Evolutionary conservation across 2,797 vertebrate species (phyloP), one percentile per base, ranked within the genome.

Genomic region (Sus cebifrons): DNA sequence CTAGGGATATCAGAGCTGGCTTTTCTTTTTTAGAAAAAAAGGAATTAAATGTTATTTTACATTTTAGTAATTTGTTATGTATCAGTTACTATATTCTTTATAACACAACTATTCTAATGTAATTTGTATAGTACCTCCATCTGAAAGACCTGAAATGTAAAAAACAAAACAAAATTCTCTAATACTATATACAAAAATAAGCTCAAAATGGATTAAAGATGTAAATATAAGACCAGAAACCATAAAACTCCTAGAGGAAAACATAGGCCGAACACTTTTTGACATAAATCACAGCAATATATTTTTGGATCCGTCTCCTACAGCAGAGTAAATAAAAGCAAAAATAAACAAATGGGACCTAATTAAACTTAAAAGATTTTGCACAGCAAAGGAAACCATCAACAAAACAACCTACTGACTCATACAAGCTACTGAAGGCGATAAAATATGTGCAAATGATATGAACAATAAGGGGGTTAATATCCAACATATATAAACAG

Each of bases 111-210:
- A 78, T 81, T 52, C 3, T 89, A 73, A 86, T 74, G 27, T 25
- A 92, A 89, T 89, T 86, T 96, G 23, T 32, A 21, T 58, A 77
- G 27, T 10, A 67, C 6, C 27, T 94, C 44, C 49, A 94, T 93
- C 89, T 91, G 32, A 64, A 68, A 87, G 65, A 91, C n/a, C 25
- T 64, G 11, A 75, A 71, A 94, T 94, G 10, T 90, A 52, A 90
- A 95, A 84, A 20, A 56, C 62, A 87, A 81, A 68, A 58, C n/a
- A 58, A 23, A 6, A 79, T 36, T 58, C 54, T 58, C 20, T 78
- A 78, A 78, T 13, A 56, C 52, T n/a, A 78, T 32, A 78, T 14
- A 77, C 18, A 49, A 49, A 49, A 49, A 49, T 7, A 49, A 49
- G 44, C 44, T 49, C 44, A 49, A 49, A 49, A 49, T 49, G 44